phyloP scores from a whole-genome alignment of 2,888 invertebrate genomes.

The Caenorhabditis becei region DNA sequence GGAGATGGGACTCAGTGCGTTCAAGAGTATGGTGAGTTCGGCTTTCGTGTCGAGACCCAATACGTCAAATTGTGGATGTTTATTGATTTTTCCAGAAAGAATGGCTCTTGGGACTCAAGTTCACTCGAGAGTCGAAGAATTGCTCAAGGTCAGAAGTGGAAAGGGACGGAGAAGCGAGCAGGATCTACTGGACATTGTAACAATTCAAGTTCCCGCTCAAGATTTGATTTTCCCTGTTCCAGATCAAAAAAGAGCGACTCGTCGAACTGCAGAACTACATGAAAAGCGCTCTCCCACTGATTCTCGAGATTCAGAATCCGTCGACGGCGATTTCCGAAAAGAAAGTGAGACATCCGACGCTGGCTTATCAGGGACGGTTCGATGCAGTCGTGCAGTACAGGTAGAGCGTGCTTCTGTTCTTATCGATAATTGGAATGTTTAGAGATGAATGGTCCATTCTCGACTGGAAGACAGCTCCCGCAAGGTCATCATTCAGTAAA shows the following conservation, averaged over 20 bases:
- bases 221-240: background rate
- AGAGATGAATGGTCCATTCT: constrained; percentile 51
- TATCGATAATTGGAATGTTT: no score
- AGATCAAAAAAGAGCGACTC: no score
- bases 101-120: constrained; percentile 33
- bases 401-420: no score
- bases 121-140: constrained; percentile 42
- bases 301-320: constrained; percentile 39
- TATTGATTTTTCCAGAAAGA: constrained; percentile 35
- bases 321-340: constrained; percentile 31
- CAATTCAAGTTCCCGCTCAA: background rate
- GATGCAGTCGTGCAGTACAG: constrained; percentile 53
- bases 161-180: background rate
- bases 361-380: constrained; percentile 60
- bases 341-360: constrained; percentile 28
- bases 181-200: constrained; percentile 4
- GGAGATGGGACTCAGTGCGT: constrained; percentile 55
- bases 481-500: constrained; percentile 41
- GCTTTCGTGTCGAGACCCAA: background rate
- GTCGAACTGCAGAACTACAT: constrained; percentile 45
- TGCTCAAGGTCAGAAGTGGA: constrained; percentile 27
- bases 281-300: constrained; percentile 47
- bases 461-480: constrained; percentile 56
- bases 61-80: background rate
- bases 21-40: constrained; percentile 32